Evolutionary conservation across 1,140 invertebrate genomes (phyloP).

Genomic region (Aphelinus atriplicis): DNA sequence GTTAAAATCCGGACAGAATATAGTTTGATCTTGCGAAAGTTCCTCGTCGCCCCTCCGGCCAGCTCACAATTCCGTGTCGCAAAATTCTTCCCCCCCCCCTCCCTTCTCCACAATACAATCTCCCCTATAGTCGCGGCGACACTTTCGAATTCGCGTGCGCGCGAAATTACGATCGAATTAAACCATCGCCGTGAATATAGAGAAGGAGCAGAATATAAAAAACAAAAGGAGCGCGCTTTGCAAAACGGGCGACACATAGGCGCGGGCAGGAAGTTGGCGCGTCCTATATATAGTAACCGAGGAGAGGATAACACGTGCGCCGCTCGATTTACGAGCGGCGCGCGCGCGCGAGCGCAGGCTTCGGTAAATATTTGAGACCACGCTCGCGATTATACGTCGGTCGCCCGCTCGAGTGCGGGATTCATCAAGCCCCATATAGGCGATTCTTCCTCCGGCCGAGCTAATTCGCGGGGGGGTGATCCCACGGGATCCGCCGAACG

Average conservation of each 20-base stretch:
- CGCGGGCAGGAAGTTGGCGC: too few relatives aligned
- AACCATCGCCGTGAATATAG: too few relatives aligned
- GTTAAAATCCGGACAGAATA: too few relatives aligned
- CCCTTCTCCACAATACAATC: not conserved
- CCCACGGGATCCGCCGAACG: too few relatives aligned
- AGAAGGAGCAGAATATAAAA: too few relatives aligned
- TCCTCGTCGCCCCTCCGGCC: not conserved
- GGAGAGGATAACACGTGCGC: constrained; percentile 4
- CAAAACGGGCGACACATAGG: too few relatives aligned
- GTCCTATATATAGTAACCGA: not conserved
- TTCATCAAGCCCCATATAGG: not conserved
- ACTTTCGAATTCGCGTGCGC: too few relatives aligned
- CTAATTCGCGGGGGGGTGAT: not conserved
- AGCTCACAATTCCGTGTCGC: not conserved
- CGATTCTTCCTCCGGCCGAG: not conserved
- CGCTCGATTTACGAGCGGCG: not conserved
- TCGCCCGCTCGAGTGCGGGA: not conserved
- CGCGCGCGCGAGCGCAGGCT: not conserved
- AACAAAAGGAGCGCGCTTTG: too few relatives aligned
- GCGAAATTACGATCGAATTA: too few relatives aligned
- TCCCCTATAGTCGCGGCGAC: too few relatives aligned
- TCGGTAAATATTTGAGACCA: constrained; percentile 22
- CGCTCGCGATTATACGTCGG: constrained; percentile 1
- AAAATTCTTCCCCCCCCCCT: not conserved
- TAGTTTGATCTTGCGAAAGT: not conserved